Evolutionary conservation across 2,797 vertebrate genomes (phyloP), one percentile per base, ranked within the genome.

Genomic region (Enteromius unitaeniatus): DNA sequence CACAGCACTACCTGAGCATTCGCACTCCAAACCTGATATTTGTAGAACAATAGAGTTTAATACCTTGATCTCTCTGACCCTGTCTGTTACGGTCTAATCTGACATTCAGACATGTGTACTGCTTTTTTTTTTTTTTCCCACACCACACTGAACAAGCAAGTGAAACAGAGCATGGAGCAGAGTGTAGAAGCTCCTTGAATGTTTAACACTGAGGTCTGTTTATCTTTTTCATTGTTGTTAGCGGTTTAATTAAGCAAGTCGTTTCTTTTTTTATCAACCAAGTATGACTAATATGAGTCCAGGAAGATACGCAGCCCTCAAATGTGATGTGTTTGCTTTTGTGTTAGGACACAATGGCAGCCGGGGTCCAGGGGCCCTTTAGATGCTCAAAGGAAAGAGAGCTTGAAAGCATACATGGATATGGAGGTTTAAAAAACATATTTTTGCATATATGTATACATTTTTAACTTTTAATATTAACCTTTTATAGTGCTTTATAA

Each of bases 221-320:
- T 88, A 87, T 89, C 86, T 87, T 84, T 85, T 81, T 78, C 83
- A 81, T 92, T 91, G 79, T 87, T 91, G 83, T 87, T 82, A 82
- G 45, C 79, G 42, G 84, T 89, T 86, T 89, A 92, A 92, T 93
- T 91, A 91, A 88, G 31, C 1, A 68, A 89, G 87, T 81, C 42
- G 42, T 87, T 87, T 86, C 70, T 65, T 89, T 90, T 89, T 88
- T 68, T 81, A 86, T 86, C 78, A 88, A 88, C 88, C 84, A 91
- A 92, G 91, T 92, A 91, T 92, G 93, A 94, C 92, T 91, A 93
- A 93, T 92, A 89, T 60, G 90, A 93, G 93, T 93, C 94, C 91
- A 91, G 87, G 84, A 87, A 81, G 89, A 91, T 90, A 91, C 86
- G 78, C 90, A 88, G 79, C 89, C 91, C 93, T 93, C 91, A 91